Percentiles rank a stretch among this genome's conserved stretches.
phyloP scores from a whole-genome alignment of 1,140 invertebrate genomes.

The Neoseiulus cucumeris region DNA sequence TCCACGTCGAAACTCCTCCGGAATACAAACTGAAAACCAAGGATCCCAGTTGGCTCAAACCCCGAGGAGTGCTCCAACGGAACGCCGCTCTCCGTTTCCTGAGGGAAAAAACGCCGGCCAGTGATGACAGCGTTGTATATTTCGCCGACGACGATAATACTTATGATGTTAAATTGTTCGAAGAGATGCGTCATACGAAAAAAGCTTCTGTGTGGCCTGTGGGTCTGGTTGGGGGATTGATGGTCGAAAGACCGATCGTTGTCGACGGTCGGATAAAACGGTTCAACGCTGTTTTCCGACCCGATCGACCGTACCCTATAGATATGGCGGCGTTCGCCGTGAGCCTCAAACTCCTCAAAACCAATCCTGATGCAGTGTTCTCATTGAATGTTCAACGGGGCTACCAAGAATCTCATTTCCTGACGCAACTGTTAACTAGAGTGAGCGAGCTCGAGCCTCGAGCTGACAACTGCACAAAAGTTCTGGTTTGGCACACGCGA shows the following conservation, averaged over 20 bases:
- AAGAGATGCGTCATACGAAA: constrained; percentile 63
- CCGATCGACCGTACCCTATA: constrained; percentile 72
- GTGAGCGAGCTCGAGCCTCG: constrained; percentile 62
- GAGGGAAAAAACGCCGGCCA: constrained; percentile 38
- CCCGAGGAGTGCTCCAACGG: constrained; percentile 78
- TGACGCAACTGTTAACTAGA: constrained; percentile 50
- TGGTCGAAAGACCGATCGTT: constrained; percentile 53
- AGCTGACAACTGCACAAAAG: constrained; percentile 70
- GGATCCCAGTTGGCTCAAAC: constrained; percentile 70
- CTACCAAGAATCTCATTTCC: constrained; percentile 74
- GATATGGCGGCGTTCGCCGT: constrained; percentile 98
- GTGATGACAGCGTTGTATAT: constrained; percentile 60
- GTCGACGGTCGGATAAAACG: constrained; percentile 48
- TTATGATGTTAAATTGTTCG: constrained; percentile 68
- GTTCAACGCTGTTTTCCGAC: constrained; percentile 53
- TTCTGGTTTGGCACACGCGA: constrained; percentile 88
- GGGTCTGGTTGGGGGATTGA: constrained; percentile 70
- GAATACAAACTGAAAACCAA: constrained; percentile 42
- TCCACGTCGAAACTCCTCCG: constrained; percentile 47
- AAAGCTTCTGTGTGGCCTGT: constrained; percentile 93
- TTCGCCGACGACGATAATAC: constrained; percentile 99
- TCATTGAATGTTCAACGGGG: constrained; percentile 60
- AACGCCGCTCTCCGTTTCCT: constrained; percentile 77
- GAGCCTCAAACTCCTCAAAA: constrained; percentile 54
- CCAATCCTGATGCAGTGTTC: constrained; percentile 55